Conservation (phyloP, 2,113 vertebrate species). For the Acrocephalus arundinaceus region DNA sequence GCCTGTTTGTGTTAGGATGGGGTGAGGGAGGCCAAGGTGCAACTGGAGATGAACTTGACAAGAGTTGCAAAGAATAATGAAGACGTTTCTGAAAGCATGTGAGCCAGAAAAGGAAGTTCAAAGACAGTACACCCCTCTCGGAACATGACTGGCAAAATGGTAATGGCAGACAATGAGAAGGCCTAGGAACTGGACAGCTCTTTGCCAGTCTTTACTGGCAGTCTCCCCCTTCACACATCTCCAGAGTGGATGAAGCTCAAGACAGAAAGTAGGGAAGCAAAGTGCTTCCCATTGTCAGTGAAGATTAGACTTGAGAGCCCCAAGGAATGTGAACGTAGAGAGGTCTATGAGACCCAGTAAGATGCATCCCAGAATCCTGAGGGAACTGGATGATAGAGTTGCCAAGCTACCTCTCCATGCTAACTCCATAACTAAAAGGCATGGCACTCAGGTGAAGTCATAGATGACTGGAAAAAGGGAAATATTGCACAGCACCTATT, state of each 20-base stretch:
- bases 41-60: background rate
- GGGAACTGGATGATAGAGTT: background rate
- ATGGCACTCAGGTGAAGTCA: background rate
- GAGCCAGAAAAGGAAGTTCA: background rate
- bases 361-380: background rate
- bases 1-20: background rate
- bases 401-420: background rate
- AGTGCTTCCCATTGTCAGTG: background rate
- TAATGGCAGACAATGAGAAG: background rate
- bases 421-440: background rate
- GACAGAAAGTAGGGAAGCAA: background rate
- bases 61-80: background rate
- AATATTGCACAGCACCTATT: background rate
- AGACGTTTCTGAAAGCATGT: background rate
- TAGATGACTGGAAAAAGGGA: background rate
- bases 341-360: background rate
- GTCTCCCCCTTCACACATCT: background rate
- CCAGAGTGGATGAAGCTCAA: fast-evolving
- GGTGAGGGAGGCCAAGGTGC: background rate
- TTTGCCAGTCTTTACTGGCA: background rate
- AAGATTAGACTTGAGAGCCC: background rate
- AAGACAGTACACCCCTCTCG: background rate
- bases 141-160: background rate
- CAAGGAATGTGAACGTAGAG: background rate
- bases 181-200: background rate